Percentiles rank a stretch among this genome's conserved stretches.
Conservation (phyloP, 1,140 invertebrate species). For the Harpegnathos saltator region DNA sequence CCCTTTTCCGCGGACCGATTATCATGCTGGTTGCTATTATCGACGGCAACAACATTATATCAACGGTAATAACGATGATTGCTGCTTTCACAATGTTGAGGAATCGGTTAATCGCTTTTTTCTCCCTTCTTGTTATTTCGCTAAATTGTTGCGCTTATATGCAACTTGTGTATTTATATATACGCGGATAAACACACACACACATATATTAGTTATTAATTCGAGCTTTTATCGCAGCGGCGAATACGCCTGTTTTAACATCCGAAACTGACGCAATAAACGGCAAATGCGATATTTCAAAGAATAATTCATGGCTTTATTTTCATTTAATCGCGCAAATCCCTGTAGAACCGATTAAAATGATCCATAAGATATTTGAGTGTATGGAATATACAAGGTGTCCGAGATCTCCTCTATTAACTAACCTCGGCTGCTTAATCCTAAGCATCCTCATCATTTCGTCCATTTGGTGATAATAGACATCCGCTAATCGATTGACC, state of each 20-base stretch:
- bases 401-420: too few relatives aligned
- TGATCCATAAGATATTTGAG: neutral
- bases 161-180: too few relatives aligned
- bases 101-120: neutral
- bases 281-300: slow-evolving; percentile 13
- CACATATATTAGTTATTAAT: neutral
- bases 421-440: too few relatives aligned
- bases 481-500: too few relatives aligned
- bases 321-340: slow-evolving; percentile 4
- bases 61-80: slow-evolving; percentile 32
- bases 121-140: neutral
- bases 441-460: too few relatives aligned
- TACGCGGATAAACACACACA: too few relatives aligned
- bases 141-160: neutral
- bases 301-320: slow-evolving; percentile 14
- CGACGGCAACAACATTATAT: slow-evolving; percentile 15
- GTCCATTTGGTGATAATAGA: too few relatives aligned
- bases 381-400: too few relatives aligned
- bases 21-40: slow-evolving; percentile 47
- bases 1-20: slow-evolving; percentile 43
- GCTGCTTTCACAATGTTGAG: neutral
- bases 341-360: neutral
- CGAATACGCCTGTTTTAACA: slow-evolving; percentile 1
- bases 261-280: neutral
- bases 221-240: neutral